A percentile compares a stretch with the other conserved stretches of the same genome.
phyloP scores from a whole-genome alignment of 2,113 vertebrate species.

The Urocitellus parryii region DNA sequence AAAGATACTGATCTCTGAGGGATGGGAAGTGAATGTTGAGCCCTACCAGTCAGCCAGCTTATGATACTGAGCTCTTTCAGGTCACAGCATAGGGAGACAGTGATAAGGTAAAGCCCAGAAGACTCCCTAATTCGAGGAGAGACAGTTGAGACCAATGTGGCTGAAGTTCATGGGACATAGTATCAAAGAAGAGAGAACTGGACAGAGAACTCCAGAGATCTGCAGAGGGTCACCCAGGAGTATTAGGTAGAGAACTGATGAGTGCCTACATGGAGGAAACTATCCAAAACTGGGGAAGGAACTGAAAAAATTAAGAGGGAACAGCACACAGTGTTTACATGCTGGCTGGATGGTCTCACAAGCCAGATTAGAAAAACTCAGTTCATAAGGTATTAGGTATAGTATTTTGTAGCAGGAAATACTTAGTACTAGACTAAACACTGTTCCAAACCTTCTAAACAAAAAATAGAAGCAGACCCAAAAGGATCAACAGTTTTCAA shows the following conservation, averaged over 20 bases:
- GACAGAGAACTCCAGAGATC: neutral
- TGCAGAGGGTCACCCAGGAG: neutral
- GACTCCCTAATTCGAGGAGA: neutral
- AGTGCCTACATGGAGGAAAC: neutral
- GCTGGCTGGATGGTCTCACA: neutral
- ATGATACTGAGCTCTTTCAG: neutral
- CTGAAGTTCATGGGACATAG: neutral
- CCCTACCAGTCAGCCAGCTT: neutral
- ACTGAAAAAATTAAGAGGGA: neutral
- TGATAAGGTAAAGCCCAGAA: neutral
- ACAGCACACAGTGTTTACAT: neutral
- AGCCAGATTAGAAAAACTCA: neutral
- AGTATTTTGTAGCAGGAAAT: neutral
- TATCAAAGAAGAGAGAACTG: neutral
- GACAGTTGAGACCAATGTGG: neutral
- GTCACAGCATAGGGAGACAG: neutral
- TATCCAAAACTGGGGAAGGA: neutral
- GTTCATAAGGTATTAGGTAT: neutral
- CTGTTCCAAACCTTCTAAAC: neutral
- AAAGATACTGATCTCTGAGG: neutral
- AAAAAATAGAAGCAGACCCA: neutral
- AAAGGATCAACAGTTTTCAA: slow-evolving; percentile 20
- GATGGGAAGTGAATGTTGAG: neutral
- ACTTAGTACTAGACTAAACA: neutral
- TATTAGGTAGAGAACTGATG: neutral